Evolutionary conservation across 2,888 invertebrate genomes (phyloP).

Genomic region (Euspilapteryx auroguttella): DNA sequence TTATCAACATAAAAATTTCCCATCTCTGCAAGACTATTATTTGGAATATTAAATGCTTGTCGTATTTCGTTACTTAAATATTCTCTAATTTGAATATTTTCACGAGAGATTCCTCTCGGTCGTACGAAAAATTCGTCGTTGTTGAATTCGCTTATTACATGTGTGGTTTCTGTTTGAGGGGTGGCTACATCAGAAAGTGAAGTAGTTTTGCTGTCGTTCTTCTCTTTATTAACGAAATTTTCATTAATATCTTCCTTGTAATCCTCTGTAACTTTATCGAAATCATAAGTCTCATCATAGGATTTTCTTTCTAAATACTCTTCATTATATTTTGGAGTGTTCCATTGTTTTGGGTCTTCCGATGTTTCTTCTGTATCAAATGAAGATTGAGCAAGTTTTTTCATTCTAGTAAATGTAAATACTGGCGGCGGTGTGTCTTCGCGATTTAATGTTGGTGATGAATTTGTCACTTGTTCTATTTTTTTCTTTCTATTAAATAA

Average conservation of each 20-base stretch:
- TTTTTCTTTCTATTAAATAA: slow-evolving; percentile 61
- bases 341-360: neutral
- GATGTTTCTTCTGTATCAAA: neutral
- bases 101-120: slow-evolving; percentile 79
- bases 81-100: slow-evolving; percentile 77
- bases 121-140: slow-evolving; percentile 86
- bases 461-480: slow-evolving; percentile 46
- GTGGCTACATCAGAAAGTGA: slow-evolving; percentile 31
- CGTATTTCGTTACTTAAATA: slow-evolving; percentile 79
- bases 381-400: no score
- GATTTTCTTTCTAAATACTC: slow-evolving; percentile 29
- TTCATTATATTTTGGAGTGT: slow-evolving; percentile 40
- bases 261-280: slow-evolving; percentile 58
- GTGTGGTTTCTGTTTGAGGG: no score
- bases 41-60: slow-evolving; percentile 72
- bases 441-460: slow-evolving; percentile 49
- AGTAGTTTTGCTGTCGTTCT: slow-evolving; percentile 14
- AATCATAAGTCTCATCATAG: slow-evolving; percentile 46
- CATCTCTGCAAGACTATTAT: slow-evolving; percentile 68
- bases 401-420: slow-evolving; percentile 67
- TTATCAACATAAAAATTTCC: slow-evolving; percentile 33
- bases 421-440: slow-evolving; percentile 65
- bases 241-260: slow-evolving; percentile 55
- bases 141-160: slow-evolving; percentile 80
- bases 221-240: slow-evolving; percentile 16